Percentiles rank a stretch among this genome's conserved stretches.
Conservation (phyloP, 1,140 invertebrate genomes). For the Mizuhopecten yessoensis region DNA sequence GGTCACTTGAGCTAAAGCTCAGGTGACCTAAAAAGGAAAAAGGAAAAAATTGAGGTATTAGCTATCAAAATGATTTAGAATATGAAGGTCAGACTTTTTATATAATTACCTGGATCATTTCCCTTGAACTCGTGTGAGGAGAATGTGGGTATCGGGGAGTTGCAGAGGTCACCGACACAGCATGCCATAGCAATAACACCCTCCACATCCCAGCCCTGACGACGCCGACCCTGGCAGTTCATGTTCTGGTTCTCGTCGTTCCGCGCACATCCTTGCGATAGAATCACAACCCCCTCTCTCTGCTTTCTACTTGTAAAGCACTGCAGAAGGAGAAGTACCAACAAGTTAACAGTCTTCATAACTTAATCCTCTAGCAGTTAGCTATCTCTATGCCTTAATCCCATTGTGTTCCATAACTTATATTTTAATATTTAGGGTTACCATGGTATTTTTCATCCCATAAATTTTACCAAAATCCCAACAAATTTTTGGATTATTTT, state of each 20-base stretch:
- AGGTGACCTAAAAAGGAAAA: no score
- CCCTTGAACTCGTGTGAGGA: slow-evolving; percentile 7
- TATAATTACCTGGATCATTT: slow-evolving; percentile 11
- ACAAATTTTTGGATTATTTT: no score
- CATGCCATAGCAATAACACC: slow-evolving; percentile 49
- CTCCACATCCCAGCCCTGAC: neutral
- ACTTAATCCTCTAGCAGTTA: no score
- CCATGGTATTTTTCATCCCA: no score
- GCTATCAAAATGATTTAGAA: no score
- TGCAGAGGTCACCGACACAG: slow-evolving; percentile 53
- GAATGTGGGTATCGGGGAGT: neutral
- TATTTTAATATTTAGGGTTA: no score
- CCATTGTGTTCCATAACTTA: no score
- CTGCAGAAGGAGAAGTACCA: slow-evolving; percentile 42
- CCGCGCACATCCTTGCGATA: slow-evolving; percentile 50
- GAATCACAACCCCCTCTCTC: neutral
- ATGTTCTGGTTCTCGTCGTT: slow-evolving; percentile 55
- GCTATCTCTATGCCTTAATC: no score
- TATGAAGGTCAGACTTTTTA: no score
- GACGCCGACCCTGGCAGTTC: slow-evolving; percentile 52
- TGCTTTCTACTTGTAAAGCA: slow-evolving; percentile 51
- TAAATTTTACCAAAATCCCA: no score
- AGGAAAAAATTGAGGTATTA: no score
- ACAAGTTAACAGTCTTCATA: neutral
- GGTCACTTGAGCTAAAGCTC: no score